phyloP scores from a whole-genome alignment of 2,113 vertebrate species.

The Elephantulus edwardii region DNA sequence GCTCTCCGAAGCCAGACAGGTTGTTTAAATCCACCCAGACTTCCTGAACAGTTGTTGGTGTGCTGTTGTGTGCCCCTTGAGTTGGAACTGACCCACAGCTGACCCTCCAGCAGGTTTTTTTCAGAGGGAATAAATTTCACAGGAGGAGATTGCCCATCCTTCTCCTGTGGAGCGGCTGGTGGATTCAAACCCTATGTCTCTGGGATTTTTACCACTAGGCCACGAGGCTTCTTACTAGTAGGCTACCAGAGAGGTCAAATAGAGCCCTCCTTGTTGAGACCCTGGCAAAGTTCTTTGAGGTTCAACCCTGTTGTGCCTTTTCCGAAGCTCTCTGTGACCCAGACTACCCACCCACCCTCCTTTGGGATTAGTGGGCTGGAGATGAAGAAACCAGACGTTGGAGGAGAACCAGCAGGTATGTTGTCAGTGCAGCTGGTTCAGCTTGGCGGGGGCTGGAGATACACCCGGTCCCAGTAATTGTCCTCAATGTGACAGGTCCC shows the following conservation, averaged over 20 bases:
- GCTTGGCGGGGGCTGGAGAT: background rate
- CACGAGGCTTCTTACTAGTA: too few species aligned
- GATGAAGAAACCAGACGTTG: background rate
- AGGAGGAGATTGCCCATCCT: too few species aligned
- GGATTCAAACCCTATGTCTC: too few species aligned
- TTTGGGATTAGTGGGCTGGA: background rate
- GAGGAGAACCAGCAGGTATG: background rate
- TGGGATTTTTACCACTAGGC: too few species aligned
- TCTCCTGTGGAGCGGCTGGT: too few species aligned
- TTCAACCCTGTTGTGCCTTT: background rate
- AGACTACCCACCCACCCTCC: rapidly evolving
- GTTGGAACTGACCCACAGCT: too few species aligned
- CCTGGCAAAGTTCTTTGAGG: too few species aligned
- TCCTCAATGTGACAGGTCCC: background rate
- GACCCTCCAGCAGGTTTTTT: too few species aligned
- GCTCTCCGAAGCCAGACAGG: background rate
- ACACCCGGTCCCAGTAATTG: background rate
- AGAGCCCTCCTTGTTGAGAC: background rate
- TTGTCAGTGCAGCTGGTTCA: background rate
- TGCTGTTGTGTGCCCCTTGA: too few species aligned
- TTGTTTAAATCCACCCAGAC: rapidly evolving
- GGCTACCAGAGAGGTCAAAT: background rate
- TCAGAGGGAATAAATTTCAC: too few species aligned
- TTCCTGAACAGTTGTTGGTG: rapidly evolving
- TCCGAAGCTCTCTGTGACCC: background rate